A percentile compares a stretch with the other conserved stretches of the same genome.
Conservation (phyloP, 2,113 vertebrate species). For the Capreolus pygargus region DNA sequence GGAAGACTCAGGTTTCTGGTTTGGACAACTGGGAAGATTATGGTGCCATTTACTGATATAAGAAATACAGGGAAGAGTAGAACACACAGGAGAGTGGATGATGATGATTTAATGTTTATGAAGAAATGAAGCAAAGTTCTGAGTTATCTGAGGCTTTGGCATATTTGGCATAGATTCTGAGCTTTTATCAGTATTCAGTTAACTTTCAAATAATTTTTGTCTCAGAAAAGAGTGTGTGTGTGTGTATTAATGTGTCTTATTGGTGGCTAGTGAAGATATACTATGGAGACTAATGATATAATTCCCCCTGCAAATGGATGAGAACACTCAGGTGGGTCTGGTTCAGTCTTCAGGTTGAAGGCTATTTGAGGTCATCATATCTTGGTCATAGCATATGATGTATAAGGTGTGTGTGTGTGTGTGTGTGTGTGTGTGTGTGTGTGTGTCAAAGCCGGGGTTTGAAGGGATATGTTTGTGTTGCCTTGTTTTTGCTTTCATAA, state of each 20-base stretch:
- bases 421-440: neutral
- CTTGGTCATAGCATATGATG: neutral
- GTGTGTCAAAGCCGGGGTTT: rapidly evolving
- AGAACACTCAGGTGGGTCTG: neutral
- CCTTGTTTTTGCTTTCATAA: neutral
- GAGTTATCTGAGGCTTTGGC: neutral
- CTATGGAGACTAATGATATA: slow-evolving; percentile 23
- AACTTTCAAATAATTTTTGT: slow-evolving; percentile 30
- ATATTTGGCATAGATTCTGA: neutral
- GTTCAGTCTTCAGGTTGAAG: neutral
- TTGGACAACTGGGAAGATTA: neutral
- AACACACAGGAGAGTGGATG: neutral
- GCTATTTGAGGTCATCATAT: neutral
- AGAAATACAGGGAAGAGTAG: neutral
- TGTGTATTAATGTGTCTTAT: neutral
- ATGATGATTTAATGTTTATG: neutral
- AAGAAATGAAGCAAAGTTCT: neutral
- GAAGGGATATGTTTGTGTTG: neutral
- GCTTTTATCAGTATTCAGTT: neutral
- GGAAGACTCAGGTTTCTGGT: neutral
- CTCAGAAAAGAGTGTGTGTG: neutral
- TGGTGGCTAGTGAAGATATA: neutral
- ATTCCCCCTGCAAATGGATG: neutral
- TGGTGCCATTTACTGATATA: neutral
- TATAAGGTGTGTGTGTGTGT: neutral